A percentile compares a stretch with the other conserved stretches of the same genome.
These are phyloP conservation scores for Portunus trituberculatus DNA, from an alignment of 1,140 invertebrate species.

Conservation along the genomic window DNA sequence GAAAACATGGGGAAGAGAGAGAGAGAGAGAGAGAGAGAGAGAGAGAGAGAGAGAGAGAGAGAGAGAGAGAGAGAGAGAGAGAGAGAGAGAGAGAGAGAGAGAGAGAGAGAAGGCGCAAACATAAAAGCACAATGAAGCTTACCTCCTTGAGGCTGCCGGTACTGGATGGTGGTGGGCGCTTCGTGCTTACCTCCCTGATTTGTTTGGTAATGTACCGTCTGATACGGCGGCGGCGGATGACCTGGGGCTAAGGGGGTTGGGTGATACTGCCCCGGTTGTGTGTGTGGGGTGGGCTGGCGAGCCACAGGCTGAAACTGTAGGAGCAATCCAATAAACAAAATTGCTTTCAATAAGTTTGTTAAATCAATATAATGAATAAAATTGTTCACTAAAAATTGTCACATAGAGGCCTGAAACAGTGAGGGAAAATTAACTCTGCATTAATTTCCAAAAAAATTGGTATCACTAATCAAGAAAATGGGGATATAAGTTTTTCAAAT, in stretches of 20 bases:
- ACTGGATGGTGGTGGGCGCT: conserved; percentile 44
- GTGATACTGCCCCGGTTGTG: conserved; percentile 69
- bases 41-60: no score
- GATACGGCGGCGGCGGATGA: conserved; percentile 60
- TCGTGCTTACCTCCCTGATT: conserved; percentile 69
- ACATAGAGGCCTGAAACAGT: no score
- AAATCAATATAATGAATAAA: no score
- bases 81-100: no score
- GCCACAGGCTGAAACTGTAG: conserved; percentile 66
- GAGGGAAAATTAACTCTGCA: no score
- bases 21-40: no score
- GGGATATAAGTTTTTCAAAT: no score
- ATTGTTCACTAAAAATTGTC: no score
- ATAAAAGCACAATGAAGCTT: conserved; percentile 43
- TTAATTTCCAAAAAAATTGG: no score
- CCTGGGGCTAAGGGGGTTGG: conserved; percentile 46
- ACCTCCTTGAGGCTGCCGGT: conserved; percentile 69
- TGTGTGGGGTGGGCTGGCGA: conserved; percentile 61
- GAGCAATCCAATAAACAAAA: neutral
- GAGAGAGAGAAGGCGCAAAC: neutral
- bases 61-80: no score
- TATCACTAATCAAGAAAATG: no score
- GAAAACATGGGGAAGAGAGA: no score
- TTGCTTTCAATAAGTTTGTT: neutral
- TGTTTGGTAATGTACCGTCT: conserved; percentile 58